Percentiles rank a stretch among this genome's conserved stretches.
Evolutionary conservation across 2,888 invertebrate species (phyloP).

Genomic region (Dynastes grantii): DNA sequence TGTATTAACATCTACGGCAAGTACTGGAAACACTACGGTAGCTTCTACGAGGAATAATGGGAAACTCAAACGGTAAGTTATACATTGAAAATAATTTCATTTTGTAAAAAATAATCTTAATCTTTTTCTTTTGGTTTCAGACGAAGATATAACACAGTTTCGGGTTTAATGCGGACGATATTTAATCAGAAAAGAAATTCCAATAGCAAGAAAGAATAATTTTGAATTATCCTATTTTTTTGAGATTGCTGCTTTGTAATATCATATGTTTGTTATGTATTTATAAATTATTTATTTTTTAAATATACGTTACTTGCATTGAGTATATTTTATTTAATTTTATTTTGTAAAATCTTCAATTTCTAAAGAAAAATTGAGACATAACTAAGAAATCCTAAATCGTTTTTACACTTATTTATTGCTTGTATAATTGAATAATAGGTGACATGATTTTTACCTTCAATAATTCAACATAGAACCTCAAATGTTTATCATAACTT

Average conservation of each 20-base stretch:
- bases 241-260: neutral
- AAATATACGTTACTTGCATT: neutral
- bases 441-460: no score
- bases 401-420: no score
- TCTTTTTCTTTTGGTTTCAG: constrained; percentile 25
- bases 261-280: constrained; percentile 15
- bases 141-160: constrained; percentile 19
- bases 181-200: constrained; percentile 10
- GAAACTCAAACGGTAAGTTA: constrained; percentile 32
- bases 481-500: no score
- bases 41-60: constrained; percentile 9
- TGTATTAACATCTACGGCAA: neutral
- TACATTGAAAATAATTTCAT: neutral
- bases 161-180: constrained; percentile 36
- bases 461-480: no score
- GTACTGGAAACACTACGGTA: neutral
- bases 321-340: no score
- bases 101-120: neutral
- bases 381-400: no score
- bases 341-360: no score
- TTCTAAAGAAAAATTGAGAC: no score
- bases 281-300: neutral
- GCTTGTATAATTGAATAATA: no score
- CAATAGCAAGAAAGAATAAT: constrained; percentile 19
- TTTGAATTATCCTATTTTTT: neutral